Evolutionary conservation across 1,140 invertebrate species (phyloP).

Genomic region (Pachypeltis micranthus): DNA sequence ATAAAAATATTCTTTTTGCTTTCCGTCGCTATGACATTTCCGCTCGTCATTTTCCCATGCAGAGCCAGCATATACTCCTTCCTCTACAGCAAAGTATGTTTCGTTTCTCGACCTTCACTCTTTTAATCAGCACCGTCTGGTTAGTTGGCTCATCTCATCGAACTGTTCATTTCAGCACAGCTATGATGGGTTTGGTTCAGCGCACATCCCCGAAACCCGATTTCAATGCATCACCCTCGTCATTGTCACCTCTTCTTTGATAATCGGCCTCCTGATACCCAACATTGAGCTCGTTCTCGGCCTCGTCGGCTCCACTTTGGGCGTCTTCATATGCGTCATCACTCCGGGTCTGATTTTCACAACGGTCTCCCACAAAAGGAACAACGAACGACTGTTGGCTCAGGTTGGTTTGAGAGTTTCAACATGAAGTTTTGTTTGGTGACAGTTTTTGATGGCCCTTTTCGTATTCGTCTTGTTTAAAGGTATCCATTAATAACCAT

Average conservation of each 20-base stretch:
- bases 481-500: no score
- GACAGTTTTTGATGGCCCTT: no score
- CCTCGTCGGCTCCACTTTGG: conserved; percentile 85
- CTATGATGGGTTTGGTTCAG: conserved; percentile 23
- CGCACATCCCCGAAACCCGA: conserved; percentile 62
- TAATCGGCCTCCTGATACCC: conserved; percentile 64
- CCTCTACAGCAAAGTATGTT: conserved; percentile 62
- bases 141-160: conserved; percentile 34
- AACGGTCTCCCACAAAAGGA: conserved; percentile 55
- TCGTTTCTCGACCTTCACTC: background rate
- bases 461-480: background rate
- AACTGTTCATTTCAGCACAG: background rate
- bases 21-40: conserved; percentile 90
- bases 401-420: conserved; percentile 39
- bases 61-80: conserved; percentile 86
- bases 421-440: background rate
- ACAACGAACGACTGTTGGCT: conserved; percentile 56
- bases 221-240: conserved; percentile 67
- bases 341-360: conserved; percentile 73
- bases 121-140: background rate
- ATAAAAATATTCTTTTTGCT: conserved; percentile 90
- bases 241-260: conserved; percentile 61
- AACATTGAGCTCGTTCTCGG: conserved; percentile 88
- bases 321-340: conserved; percentile 84
- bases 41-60: conserved; percentile 92